These are phyloP conservation scores for Poecilia picta DNA, from an alignment of 2,797 vertebrate genomes.

Conservation along the genomic window DNA sequence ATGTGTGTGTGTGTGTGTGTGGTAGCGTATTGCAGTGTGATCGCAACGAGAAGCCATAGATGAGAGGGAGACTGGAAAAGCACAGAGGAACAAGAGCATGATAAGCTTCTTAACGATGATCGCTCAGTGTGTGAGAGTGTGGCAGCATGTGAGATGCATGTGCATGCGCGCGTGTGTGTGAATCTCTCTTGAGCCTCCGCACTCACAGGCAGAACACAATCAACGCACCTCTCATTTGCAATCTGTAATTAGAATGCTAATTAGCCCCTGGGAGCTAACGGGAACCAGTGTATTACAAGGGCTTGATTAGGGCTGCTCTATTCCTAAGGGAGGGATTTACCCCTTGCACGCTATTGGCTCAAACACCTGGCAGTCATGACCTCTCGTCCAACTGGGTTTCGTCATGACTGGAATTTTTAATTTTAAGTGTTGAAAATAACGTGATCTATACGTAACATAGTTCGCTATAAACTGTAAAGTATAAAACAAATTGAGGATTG, in stretches of 20 bases:
- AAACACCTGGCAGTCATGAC: slow-evolving; percentile 67
- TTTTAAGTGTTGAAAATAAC: slow-evolving; percentile 10
- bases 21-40: slow-evolving; percentile 71
- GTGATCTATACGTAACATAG: slow-evolving; percentile 8
- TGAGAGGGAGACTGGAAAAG: slow-evolving; percentile 72
- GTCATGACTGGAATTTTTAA: slow-evolving; percentile 29
- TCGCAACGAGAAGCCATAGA: slow-evolving; percentile 73
- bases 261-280: slow-evolving; percentile 99
- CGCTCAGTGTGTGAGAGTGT: slow-evolving; percentile 80
- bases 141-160: slow-evolving; percentile 68
- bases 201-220: slow-evolving; percentile 77
- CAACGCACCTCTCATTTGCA: slow-evolving; percentile 92
- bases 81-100: slow-evolving; percentile 77
- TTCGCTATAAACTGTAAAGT: slow-evolving; percentile 18
- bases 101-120: slow-evolving; percentile 99
- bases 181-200: slow-evolving; percentile 65
- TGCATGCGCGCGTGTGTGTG: slow-evolving; percentile 58
- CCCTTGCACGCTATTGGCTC: slow-evolving; percentile 64
- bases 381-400: slow-evolving; percentile 46
- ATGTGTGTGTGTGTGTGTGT: slow-evolving; percentile 33
- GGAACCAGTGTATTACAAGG: slow-evolving; percentile 99
- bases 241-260: slow-evolving; percentile 99
- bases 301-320: slow-evolving; percentile 98
- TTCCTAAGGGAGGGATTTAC: slow-evolving; percentile 77
- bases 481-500: slow-evolving; percentile 46